Percentiles rank a stretch among this genome's conserved stretches.
phyloP scores from a whole-genome alignment of 2,113 vertebrate genomes.

The Podarcis muralis region DNA sequence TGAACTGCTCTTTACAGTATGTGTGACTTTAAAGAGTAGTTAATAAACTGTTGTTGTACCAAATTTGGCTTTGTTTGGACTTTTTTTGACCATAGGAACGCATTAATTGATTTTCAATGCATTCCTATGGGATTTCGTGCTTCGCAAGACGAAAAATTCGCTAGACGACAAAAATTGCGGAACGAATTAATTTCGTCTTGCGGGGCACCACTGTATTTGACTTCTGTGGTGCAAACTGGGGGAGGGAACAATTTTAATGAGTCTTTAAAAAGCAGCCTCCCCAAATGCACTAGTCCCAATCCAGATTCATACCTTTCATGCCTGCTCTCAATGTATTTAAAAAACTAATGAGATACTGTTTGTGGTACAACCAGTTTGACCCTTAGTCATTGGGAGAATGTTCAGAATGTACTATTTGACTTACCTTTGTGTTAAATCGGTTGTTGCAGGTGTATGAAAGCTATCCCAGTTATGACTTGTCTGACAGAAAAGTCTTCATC shows the following conservation, averaged over 20 bases:
- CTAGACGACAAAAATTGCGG: too few relatives aligned
- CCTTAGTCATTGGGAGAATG: not conserved
- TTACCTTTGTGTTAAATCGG: conserved; percentile 2
- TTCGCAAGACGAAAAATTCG: too few relatives aligned
- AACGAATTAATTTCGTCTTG: too few relatives aligned
- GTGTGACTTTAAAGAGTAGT: too few relatives aligned
- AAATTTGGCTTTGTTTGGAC: too few relatives aligned
- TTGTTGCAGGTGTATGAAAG: conserved; percentile 88
- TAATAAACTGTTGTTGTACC: too few relatives aligned
- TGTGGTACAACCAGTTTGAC: not conserved
- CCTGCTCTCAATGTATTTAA: not conserved
- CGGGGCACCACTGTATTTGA: too few relatives aligned
- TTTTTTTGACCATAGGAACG: too few relatives aligned
- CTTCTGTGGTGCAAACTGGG: not conserved
- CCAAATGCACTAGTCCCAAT: not conserved
- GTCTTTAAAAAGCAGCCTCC: not conserved
- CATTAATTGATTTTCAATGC: too few relatives aligned
- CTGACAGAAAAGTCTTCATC: conserved; percentile 90
- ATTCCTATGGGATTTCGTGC: too few relatives aligned
- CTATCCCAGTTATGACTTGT: conserved; percentile 90
- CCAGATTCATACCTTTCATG: not conserved
- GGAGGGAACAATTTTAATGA: not conserved
- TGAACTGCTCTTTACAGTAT: too few relatives aligned
- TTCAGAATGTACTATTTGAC: not conserved
- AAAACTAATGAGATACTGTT: not conserved